Percentiles rank a stretch among this genome's conserved stretches.
Conservation (phyloP, 2,888 invertebrate species). For the Aspidiotus rigidus region DNA sequence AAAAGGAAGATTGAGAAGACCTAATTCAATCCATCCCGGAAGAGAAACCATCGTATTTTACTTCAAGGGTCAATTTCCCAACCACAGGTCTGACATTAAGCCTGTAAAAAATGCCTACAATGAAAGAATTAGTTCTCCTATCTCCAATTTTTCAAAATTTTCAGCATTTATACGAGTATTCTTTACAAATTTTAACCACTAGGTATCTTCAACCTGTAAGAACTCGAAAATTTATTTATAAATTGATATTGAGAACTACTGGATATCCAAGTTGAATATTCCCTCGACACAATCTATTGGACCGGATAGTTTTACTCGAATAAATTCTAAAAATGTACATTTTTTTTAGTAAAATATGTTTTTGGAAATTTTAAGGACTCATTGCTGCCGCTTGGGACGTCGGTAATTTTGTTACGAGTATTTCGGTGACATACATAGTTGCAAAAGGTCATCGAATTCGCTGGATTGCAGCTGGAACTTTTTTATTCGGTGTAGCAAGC, state of each 20-base stretch:
- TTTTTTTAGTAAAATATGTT: neutral
- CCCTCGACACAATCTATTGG: neutral
- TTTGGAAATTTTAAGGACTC: slow-evolving; percentile 46
- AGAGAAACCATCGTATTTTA: too few relatives aligned
- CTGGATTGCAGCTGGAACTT: slow-evolving; percentile 58
- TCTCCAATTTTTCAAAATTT: too few relatives aligned
- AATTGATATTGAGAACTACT: neutral
- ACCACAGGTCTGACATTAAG: too few relatives aligned
- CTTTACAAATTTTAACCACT: too few relatives aligned
- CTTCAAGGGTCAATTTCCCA: too few relatives aligned
- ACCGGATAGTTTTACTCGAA: neutral
- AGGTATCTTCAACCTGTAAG: too few relatives aligned
- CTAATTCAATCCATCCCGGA: too few relatives aligned
- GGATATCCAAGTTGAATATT: neutral
- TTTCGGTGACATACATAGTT: slow-evolving; percentile 55
- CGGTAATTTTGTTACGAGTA: slow-evolving; percentile 54
- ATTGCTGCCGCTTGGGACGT: slow-evolving; percentile 60
- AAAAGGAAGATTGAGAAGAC: too few relatives aligned
- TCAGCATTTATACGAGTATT: too few relatives aligned
- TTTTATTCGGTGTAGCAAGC: slow-evolving; percentile 53
- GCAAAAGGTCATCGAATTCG: slow-evolving; percentile 57
- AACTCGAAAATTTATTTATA: too few relatives aligned
- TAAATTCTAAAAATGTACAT: neutral
- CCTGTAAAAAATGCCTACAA: too few relatives aligned
- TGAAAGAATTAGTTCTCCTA: too few relatives aligned